phyloP scores from a whole-genome alignment of 1,140 invertebrate species.

The Lerema accius region DNA sequence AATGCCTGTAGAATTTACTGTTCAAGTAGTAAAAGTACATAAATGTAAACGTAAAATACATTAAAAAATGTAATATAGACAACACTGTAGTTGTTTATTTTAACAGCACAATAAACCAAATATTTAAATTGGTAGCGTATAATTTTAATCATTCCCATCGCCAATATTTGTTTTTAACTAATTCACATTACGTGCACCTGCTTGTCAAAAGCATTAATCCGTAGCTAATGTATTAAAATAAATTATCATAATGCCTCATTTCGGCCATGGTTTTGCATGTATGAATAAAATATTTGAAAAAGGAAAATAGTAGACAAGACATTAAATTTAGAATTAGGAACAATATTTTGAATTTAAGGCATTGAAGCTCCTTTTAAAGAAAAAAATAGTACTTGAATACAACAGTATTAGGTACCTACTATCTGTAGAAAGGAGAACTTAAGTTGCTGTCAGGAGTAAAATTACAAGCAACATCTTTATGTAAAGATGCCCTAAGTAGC shows the following conservation, averaged over 20 bases:
- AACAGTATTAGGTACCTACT: no score
- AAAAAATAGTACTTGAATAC: no score
- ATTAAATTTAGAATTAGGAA: neutral
- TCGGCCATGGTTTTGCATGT: neutral
- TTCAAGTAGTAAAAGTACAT: conserved; percentile 3
- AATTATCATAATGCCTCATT: conserved; percentile 7
- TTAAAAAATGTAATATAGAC: conserved; percentile 24
- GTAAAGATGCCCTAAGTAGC: no score
- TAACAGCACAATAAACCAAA: conserved; percentile 75
- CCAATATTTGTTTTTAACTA: conserved; percentile 21
- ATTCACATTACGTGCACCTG: conserved; percentile 12
- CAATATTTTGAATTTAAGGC: no score
- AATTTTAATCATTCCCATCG: conserved; percentile 26
- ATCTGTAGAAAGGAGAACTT: no score
- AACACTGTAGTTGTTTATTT: conserved; percentile 44
- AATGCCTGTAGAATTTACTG: conserved; percentile 14
- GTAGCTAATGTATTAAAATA: conserved; percentile 2
- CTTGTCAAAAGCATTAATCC: conserved; percentile 2
- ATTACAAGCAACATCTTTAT: no score
- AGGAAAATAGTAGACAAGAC: neutral
- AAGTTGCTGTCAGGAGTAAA: no score
- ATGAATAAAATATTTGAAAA: neutral
- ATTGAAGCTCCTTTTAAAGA: no score
- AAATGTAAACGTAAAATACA: conserved; percentile 6
- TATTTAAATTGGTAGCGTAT: conserved; percentile 44